These are phyloP conservation scores for Marcusenius ussheri DNA, from an alignment of 2,113 vertebrate species.

Conservation along the genomic window DNA sequence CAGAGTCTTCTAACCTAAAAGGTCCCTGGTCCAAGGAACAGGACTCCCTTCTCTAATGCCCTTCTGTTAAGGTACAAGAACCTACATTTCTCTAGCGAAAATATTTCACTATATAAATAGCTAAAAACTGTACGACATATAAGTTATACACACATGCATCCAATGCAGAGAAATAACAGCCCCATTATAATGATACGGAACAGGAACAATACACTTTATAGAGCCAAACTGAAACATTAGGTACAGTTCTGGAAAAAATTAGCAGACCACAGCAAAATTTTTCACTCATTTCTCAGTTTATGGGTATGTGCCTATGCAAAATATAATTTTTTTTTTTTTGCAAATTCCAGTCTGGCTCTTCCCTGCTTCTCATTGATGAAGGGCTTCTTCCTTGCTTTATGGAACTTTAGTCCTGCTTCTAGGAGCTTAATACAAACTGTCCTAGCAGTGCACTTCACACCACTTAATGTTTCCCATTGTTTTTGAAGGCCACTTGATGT, in stretches of 20 bases:
- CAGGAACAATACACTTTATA: background rate
- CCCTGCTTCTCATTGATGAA: background rate
- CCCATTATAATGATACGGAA: background rate
- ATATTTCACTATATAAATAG: background rate
- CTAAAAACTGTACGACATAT: background rate
- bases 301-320: background rate
- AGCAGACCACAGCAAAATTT: background rate
- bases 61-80: background rate
- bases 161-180: background rate
- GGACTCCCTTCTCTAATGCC: background rate
- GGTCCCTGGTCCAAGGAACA: background rate
- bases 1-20: background rate
- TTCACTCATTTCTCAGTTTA: background rate
- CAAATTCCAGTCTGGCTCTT: background rate
- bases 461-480: background rate
- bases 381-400: background rate
- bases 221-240: background rate
- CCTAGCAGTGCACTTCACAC: background rate
- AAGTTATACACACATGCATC: background rate
- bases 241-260: background rate
- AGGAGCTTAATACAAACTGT: background rate
- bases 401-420: background rate
- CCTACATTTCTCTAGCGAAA: background rate
- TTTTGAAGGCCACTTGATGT: background rate
- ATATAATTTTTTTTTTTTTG: background rate